These are phyloP conservation scores for Syngnathus scovelli DNA, from an alignment of 2,113 vertebrate species.

Conservation along the genomic window DNA sequence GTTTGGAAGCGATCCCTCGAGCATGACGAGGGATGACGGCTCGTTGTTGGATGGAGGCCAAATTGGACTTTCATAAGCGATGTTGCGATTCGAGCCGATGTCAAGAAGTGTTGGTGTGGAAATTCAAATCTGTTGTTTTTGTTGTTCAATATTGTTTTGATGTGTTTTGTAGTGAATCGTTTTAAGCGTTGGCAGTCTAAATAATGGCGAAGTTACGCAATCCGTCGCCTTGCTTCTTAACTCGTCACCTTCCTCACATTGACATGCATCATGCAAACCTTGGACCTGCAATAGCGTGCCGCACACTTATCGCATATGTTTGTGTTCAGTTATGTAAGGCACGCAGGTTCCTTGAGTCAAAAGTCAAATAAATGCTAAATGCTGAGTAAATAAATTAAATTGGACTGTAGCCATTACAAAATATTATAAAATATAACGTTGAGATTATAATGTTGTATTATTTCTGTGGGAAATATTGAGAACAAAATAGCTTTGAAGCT, in stretches of 20 bases:
- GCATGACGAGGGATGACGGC: neutral
- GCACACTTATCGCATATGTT: conserved; percentile 23
- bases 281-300: conserved; percentile 8
- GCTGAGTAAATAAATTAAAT: neutral
- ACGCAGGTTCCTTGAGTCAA: neutral
- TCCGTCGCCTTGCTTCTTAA: neutral
- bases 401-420: no score
- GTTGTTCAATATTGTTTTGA: no score
- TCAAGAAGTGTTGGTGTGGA: neutral
- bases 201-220: neutral
- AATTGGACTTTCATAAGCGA: neutral
- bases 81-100: neutral
- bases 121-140: no score
- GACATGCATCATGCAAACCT: conserved; percentile 6
- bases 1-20: neutral
- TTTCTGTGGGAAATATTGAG: no score
- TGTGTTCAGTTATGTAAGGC: conserved; percentile 38
- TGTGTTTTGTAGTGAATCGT: neutral
- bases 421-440: no score
- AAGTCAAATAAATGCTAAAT: conserved; percentile 7
- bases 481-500: no score
- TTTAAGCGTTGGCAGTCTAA: neutral
- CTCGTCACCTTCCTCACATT: conserved; percentile 1
- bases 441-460: neutral
- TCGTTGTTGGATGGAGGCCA: neutral